These are phyloP conservation scores for Alectura lathami DNA, from an alignment of 2,113 vertebrate genomes.

Conservation along the genomic window DNA sequence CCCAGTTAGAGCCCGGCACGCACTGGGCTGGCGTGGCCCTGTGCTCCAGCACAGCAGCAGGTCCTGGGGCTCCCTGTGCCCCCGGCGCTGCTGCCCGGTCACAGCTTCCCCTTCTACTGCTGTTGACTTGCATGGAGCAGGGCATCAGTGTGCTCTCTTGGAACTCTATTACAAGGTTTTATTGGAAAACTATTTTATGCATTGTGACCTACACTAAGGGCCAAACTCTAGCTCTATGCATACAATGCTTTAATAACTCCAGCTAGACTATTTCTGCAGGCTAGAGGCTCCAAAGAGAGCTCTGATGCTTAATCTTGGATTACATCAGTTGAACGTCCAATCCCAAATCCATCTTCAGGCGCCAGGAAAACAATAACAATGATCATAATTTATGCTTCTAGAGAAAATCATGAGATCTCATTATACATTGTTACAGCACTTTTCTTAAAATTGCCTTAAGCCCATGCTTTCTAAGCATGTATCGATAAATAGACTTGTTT, in stretches of 20 bases:
- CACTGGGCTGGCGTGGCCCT: not conserved
- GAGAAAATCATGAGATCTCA: conserved; percentile 30
- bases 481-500: conserved; percentile 48
- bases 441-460: conserved; percentile 5
- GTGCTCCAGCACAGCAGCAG: not conserved
- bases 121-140: not conserved
- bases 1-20: not conserved
- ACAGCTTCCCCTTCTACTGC: not conserved
- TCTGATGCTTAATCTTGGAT: conserved; percentile 47
- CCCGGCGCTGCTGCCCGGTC: not conserved
- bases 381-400: conserved; percentile 40
- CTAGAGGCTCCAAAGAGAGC: conserved; percentile 39
- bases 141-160: not conserved
- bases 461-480: not conserved
- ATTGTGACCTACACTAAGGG: not conserved
- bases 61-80: not conserved
- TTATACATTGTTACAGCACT: conserved; percentile 40
- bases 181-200: not conserved
- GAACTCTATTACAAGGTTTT: not conserved
- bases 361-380: conserved; percentile 46
- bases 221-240: not conserved
- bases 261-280: conserved; percentile 35
- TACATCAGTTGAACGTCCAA: conserved; percentile 62
- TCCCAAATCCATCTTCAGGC: conserved; percentile 53
- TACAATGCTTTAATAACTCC: conserved; percentile 19